Evolutionary conservation across 2,888 invertebrate genomes (phyloP).

Genomic region (Rotaria macrura): DNA sequence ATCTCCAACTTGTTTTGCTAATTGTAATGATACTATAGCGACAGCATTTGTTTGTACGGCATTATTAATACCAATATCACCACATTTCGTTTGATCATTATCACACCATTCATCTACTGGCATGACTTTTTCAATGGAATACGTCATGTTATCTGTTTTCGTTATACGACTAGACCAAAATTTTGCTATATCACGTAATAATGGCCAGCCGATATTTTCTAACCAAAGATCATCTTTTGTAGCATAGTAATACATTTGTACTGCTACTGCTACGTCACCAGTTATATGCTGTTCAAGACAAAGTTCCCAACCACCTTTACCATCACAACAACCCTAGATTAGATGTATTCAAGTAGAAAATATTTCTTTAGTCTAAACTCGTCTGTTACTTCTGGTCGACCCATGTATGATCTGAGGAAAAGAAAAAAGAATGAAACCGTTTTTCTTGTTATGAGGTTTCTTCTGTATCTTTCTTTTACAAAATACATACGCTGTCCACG

Average conservation of each 20-base stretch:
- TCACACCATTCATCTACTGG: constrained; percentile 22
- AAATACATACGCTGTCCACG: constrained; percentile 4
- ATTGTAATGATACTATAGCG: not conserved
- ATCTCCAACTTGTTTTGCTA: constrained; percentile 5
- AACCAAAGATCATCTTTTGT: not conserved
- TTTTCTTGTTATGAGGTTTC: no score
- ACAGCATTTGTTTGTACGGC: not conserved
- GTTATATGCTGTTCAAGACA: constrained; percentile 6
- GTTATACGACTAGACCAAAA: not conserved
- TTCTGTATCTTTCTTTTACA: no score
- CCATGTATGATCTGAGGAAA: not conserved
- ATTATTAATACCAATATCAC: constrained; percentile 13
- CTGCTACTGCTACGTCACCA: not conserved
- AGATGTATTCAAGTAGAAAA: not conserved
- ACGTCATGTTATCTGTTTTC: not conserved
- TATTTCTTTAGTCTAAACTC: no score
- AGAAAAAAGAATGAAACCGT: no score
- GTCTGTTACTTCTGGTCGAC: not conserved
- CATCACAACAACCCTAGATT: not conserved
- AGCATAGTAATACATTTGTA: constrained; percentile 15
- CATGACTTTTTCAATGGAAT: constrained; percentile 2
- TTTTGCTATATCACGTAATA: not conserved
- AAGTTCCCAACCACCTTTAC: constrained; percentile 1
- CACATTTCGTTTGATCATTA: constrained; percentile 14
- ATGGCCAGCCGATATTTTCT: not conserved